phyloP scores from a whole-genome alignment of 2,888 invertebrate genomes.

The Holacanthella duospinosa region DNA sequence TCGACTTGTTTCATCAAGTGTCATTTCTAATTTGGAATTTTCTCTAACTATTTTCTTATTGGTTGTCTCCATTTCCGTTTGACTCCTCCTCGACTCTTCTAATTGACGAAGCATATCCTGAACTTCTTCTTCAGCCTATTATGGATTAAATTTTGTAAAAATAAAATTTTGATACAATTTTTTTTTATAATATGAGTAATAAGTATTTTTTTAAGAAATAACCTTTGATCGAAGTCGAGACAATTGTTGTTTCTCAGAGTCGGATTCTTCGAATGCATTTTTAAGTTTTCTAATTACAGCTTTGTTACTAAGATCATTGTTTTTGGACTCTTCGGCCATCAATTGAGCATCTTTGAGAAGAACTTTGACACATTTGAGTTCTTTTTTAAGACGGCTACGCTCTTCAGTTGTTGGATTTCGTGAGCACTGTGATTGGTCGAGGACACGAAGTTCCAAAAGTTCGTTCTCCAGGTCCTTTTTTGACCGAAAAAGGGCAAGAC shows the following conservation, averaged over 20 bases:
- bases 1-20: conserved; percentile 87
- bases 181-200: not conserved
- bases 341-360: conserved; percentile 82
- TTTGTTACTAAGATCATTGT: conserved; percentile 73
- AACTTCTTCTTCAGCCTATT: conserved; percentile 61
- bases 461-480: conserved; percentile 84
- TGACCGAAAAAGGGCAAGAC: conserved; percentile 72
- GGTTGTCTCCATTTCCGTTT: conserved; percentile 69
- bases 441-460: conserved; percentile 58
- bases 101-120: conserved; percentile 68
- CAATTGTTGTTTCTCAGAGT: conserved; percentile 30
- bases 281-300: conserved; percentile 62
- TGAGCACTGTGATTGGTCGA: conserved; percentile 57
- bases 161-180: not conserved
- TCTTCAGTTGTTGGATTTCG: too few species aligned
- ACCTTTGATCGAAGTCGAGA: conserved; percentile 36
- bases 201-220: too few species aligned
- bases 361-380: conserved; percentile 79
- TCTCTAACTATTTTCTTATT: conserved; percentile 62
- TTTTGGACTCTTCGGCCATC: conserved; percentile 77
- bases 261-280: conserved; percentile 51
- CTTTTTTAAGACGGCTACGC: conserved; percentile 65
- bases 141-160: not conserved
- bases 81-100: conserved; percentile 64
- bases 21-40: conserved; percentile 67